Evolutionary conservation across 2,888 invertebrate species (phyloP), one percentile per base, ranked within the genome.

Genomic region (Lepidonotus clava): DNA sequence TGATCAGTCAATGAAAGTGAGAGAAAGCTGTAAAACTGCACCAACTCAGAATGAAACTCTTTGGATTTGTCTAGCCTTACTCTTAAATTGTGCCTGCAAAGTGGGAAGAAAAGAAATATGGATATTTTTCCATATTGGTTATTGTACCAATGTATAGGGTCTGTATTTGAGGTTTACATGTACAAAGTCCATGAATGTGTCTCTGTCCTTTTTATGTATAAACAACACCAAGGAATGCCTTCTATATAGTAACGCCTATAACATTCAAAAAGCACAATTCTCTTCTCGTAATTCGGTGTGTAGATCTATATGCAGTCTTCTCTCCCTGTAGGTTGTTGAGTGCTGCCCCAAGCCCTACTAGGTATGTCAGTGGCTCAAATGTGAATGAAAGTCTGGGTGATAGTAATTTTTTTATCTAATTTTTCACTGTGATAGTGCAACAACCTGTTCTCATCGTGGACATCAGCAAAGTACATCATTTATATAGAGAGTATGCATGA

Each of bases 391-490:
- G 34, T 36, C 38, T 36, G 34, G 38, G 34, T 36, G 34, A 71
- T 71, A 71, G 71, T 71, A 21, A n/a, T n/a, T n/a, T n/a, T n/a
- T n/a, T 71, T 71, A 18, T 71, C 71, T 71, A 24, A 36, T 71
- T 71, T 71, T n/a, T 71, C 71, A 71, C 71, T 71, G 71, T 71
- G 71, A 71, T 71, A 71, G 71, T 71, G 38, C 71, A n/a, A n/a
- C n/a, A 21, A 71, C 71, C 34, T 32, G 38, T 71, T 34, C 38
- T 21, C 38, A n/a, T n/a, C n/a, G 18, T n/a, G 38, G 34, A 38
- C 38, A 71, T 71, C 71, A 36, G 18, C 36, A 71, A 71, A 71
- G 34, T 36, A 71, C 71, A 36, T 71, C 71, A 38, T 71, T 71
- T 34, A 36, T 71, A 34, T 71, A 61, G 11, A 14, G 28, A 61